A percentile compares a stretch with the other conserved stretches of the same genome.
Evolutionary conservation across 2,113 vertebrate species (phyloP).

Genomic region (Sander vitreus): DNA sequence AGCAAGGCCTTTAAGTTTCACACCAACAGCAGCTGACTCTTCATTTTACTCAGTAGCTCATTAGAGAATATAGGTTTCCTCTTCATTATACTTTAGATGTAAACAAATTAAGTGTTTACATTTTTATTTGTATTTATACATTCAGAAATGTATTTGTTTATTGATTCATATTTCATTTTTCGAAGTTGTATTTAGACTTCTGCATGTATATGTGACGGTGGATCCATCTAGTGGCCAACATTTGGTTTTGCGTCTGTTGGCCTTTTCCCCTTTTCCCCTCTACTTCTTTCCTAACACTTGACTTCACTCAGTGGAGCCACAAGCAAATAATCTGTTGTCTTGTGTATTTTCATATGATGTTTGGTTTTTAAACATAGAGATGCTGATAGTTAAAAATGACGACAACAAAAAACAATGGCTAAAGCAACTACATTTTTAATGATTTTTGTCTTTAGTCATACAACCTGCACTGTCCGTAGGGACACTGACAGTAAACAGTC

Average conservation of each 20-base stretch:
- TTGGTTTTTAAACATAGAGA: not conserved
- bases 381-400: not conserved
- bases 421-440: too few relatives aligned
- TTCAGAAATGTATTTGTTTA: not conserved
- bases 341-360: not conserved
- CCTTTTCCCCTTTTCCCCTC: not conserved
- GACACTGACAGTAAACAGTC: too few relatives aligned
- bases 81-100: too few relatives aligned
- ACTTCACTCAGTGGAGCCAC: not conserved
- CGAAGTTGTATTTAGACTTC: too few relatives aligned
- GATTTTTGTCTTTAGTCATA: too few relatives aligned
- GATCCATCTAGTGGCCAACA: constrained; percentile 37
- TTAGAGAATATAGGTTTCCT: not conserved
- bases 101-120: too few relatives aligned
- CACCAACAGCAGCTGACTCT: not conserved
- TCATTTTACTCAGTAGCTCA: not conserved
- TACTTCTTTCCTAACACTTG: not conserved
- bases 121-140: not conserved
- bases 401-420: too few relatives aligned
- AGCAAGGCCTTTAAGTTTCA: not conserved
- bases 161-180: not conserved
- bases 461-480: too few relatives aligned
- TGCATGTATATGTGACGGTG: not conserved
- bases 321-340: not conserved
- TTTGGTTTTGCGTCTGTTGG: not conserved